phyloP scores from a whole-genome alignment of 2,888 invertebrate genomes.

The Euzophera pinguis region DNA sequence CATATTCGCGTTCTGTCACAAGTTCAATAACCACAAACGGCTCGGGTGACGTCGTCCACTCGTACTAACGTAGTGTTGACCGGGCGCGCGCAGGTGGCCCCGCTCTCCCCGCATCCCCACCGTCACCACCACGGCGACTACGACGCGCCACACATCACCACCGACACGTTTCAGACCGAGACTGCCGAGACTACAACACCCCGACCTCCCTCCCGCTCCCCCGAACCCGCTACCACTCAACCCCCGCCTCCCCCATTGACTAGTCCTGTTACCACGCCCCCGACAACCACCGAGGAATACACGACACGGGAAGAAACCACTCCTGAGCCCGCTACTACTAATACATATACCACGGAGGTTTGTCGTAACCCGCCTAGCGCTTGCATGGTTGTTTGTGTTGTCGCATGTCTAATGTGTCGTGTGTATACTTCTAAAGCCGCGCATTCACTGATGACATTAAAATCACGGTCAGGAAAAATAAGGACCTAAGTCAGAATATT shows the following conservation, averaged over 20 bases:
- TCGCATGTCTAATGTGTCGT: slow-evolving; percentile 2
- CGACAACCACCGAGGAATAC: slow-evolving; percentile 47
- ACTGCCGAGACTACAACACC: slow-evolving; percentile 42
- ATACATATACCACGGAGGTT: slow-evolving; percentile 73
- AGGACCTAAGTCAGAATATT: too few relatives aligned
- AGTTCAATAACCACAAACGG: slow-evolving; percentile 50
- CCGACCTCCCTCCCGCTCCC: slow-evolving; percentile 19
- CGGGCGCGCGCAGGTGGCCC: slow-evolving; percentile 61
- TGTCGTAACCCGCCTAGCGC: slow-evolving; percentile 64
- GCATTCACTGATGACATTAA: not conserved
- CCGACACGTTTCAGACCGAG: slow-evolving; percentile 73
- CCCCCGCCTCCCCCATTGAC: slow-evolving; percentile 22
- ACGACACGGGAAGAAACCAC: slow-evolving; percentile 47
- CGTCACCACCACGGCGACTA: slow-evolving; percentile 72
- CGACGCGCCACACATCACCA: slow-evolving; percentile 60
- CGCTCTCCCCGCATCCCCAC: slow-evolving; percentile 57
- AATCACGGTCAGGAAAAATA: too few relatives aligned
- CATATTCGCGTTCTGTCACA: not conserved
- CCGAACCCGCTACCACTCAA: slow-evolving; percentile 19
- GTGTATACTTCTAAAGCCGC: not conserved
- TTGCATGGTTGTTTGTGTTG: slow-evolving; percentile 35
- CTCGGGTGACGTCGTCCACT: slow-evolving; percentile 37
- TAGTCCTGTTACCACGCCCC: slow-evolving; percentile 18
- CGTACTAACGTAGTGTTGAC: slow-evolving; percentile 65
- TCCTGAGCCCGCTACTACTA: slow-evolving; percentile 61